Percentiles rank a stretch among this genome's conserved stretches.
phyloP scores from a whole-genome alignment of 1,140 invertebrate species.

The Laodelphax striatellus region DNA sequence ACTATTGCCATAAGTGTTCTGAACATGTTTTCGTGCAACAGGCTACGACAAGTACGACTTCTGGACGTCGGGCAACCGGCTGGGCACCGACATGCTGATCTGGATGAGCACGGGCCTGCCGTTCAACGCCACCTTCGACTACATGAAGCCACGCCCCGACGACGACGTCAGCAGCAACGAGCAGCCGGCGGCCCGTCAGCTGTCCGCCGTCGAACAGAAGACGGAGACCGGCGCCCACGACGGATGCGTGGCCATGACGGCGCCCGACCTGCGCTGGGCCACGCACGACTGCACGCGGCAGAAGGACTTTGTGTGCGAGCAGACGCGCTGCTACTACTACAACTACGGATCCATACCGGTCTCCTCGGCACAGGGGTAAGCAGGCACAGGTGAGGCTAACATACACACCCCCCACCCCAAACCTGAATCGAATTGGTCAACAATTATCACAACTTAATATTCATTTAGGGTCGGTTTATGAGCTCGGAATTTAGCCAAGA shows the following conservation, averaged over 20 bases:
- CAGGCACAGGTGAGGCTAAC: constrained; percentile 38
- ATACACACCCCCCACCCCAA: not conserved
- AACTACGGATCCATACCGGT: constrained; percentile 81
- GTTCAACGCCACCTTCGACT: constrained; percentile 76
- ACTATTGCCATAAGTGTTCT: too few relatives aligned
- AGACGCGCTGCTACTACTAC: constrained; percentile 80
- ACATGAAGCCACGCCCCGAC: constrained; percentile 44
- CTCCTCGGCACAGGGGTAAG: constrained; percentile 79
- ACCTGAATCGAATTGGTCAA: not conserved
- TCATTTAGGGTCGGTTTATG: too few relatives aligned
- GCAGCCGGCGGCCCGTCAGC: constrained; percentile 24
- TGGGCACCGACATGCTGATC: constrained; percentile 74
- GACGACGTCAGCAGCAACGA: constrained; percentile 31
- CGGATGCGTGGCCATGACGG: constrained; percentile 61
- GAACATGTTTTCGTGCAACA: too few relatives aligned
- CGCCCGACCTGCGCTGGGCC: constrained; percentile 64
- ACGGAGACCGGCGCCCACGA: constrained; percentile 49
- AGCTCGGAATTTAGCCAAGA: too few relatives aligned
- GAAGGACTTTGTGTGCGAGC: constrained; percentile 80
- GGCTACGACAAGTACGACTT: constrained; percentile 72
- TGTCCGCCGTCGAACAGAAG: constrained; percentile 42
- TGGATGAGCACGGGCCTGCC: constrained; percentile 82
- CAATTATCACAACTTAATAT: too few relatives aligned
- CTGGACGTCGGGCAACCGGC: constrained; percentile 78
- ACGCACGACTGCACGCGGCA: constrained; percentile 67